These are phyloP conservation scores for Dromiciops gliroides DNA, from an alignment of 2,113 vertebrate species.

Conservation along the genomic window DNA sequence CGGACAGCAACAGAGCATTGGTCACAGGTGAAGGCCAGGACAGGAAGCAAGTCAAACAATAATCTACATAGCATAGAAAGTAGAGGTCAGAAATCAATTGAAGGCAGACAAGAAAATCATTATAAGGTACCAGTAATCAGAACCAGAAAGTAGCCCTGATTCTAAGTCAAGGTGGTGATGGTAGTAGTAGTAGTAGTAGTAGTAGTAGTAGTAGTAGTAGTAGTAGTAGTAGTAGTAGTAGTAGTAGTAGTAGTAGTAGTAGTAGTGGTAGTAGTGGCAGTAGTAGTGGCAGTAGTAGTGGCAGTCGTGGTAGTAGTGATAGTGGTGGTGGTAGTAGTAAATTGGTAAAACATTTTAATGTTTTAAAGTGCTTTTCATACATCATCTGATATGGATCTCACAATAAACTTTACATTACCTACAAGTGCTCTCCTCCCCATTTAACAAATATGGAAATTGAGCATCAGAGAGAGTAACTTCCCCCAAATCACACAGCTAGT, in stretches of 20 bases:
- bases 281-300: too few species aligned
- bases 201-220: too few species aligned
- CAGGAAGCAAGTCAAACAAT: not conserved
- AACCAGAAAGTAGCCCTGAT: not conserved
- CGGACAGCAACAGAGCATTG: not conserved
- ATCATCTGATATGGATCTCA: not conserved
- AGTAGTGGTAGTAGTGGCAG: too few species aligned
- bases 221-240: too few species aligned
- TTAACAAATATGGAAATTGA: not conserved
- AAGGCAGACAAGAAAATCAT: not conserved
- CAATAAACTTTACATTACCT: not conserved
- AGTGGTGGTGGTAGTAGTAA: too few species aligned
- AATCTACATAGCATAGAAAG: not conserved
- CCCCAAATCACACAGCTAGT: not conserved
- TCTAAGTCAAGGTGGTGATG: not conserved
- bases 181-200: not conserved
- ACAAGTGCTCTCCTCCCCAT: not conserved
- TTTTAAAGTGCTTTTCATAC: not conserved
- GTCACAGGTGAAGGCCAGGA: not conserved
- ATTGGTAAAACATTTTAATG: not conserved
- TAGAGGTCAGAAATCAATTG: not conserved
- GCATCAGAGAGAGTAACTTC: not conserved
- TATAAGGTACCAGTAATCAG: not conserved
- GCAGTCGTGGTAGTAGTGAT: too few species aligned
- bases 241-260: too few species aligned